Conservation (phyloP, 2,113 vertebrate species). For the Petrocephalus microphthalmus region DNA sequence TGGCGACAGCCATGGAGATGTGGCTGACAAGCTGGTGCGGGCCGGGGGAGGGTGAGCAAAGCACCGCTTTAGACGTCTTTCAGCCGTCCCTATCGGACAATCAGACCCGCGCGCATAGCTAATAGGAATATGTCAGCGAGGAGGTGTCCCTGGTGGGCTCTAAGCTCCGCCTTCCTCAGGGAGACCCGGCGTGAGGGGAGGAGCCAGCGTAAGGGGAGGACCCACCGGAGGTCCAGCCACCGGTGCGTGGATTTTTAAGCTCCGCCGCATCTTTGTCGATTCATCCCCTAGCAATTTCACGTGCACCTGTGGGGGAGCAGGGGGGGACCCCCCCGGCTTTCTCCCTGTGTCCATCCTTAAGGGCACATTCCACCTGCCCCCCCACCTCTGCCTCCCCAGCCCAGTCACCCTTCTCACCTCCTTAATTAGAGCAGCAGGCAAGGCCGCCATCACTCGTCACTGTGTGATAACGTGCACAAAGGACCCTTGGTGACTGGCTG, state of each 20-base stretch:
- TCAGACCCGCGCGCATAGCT: background rate
- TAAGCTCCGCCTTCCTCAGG: background rate
- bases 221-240: too few relatives aligned
- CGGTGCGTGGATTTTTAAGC: background rate
- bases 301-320: slow-evolving; percentile 51
- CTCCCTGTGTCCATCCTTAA: slow-evolving; percentile 41
- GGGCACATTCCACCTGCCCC: slow-evolving; percentile 54
- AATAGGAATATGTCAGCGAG: background rate
- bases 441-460: slow-evolving; percentile 54
- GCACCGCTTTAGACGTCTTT: slow-evolving; percentile 17
- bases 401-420: slow-evolving; percentile 29
- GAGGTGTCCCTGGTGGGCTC: background rate
- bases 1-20: slow-evolving; percentile 30
- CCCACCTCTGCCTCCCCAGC: slow-evolving; percentile 40
- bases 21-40: slow-evolving; percentile 25
- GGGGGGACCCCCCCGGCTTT: slow-evolving; percentile 29
- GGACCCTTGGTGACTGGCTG: slow-evolving; percentile 54
- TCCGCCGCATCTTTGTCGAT: slow-evolving; percentile 33
- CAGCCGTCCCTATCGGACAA: background rate
- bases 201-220: background rate
- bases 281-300: slow-evolving; percentile 45
- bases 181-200: too few relatives aligned
- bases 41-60: background rate
- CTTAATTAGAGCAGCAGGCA: slow-evolving; percentile 51
- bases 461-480: slow-evolving; percentile 61